Percentiles rank a stretch among this genome's conserved stretches.
Evolutionary conservation across 2,797 vertebrate species (phyloP).

Genomic region (Myoxocephalus aenaeus): DNA sequence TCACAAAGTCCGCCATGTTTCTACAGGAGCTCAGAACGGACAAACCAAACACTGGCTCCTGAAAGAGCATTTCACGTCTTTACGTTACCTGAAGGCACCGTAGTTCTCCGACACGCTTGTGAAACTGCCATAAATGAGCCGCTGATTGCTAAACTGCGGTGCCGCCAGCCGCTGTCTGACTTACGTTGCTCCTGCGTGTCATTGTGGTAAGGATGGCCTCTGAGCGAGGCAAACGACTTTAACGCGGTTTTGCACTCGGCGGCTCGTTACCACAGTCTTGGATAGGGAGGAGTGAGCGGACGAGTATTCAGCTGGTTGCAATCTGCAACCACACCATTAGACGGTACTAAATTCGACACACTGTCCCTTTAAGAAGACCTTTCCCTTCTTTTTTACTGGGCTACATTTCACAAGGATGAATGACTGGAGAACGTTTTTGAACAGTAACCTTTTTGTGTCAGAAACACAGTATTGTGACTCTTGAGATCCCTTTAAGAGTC

Average conservation of each 20-base stretch:
- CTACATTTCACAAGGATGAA: background rate
- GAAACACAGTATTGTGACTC: background rate
- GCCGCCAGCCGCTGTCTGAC: no score
- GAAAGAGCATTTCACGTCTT: no score
- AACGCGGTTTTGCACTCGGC: background rate
- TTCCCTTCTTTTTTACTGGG: background rate
- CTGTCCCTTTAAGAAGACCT: background rate
- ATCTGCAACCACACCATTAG: no score
- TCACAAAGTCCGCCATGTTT: background rate
- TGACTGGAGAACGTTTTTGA: background rate
- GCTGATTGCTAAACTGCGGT: no score
- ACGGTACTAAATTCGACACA: background rate
- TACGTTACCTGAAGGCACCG: no score
- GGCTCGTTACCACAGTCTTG: background rate
- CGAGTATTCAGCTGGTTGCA: no score
- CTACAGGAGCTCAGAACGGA: background rate
- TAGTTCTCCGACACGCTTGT: no score
- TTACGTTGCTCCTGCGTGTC: no score
- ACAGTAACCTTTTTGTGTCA: background rate
- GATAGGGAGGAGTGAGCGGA: no score
- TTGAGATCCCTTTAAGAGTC: background rate
- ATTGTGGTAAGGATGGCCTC: background rate
- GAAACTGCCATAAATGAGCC: no score
- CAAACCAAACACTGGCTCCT: background rate
- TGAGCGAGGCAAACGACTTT: background rate